A percentile compares a stretch with the other conserved stretches of the same genome.
These are phyloP conservation scores for Raja brachyura DNA, from an alignment of 2,113 vertebrate species.

Conservation along the genomic window DNA sequence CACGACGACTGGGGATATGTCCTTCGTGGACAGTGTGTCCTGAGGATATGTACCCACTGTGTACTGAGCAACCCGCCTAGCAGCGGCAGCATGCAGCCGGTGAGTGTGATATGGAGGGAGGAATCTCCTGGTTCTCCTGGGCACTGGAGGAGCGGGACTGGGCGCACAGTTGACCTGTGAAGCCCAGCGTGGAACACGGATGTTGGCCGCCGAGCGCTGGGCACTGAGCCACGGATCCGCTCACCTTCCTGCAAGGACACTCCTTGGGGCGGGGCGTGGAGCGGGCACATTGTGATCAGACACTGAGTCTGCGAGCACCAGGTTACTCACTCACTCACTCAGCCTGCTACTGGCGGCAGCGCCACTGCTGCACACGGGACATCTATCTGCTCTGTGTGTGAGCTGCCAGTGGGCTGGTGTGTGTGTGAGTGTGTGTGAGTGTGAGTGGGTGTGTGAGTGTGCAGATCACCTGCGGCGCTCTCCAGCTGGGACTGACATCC, in stretches of 20 bases:
- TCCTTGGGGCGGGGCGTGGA: not conserved
- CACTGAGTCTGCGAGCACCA: not conserved
- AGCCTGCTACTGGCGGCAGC: not conserved
- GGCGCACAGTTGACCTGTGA: not conserved
- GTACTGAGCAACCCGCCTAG: not conserved
- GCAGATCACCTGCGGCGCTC: not conserved
- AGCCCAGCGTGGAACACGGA: not conserved
- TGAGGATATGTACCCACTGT: too few relatives aligned
- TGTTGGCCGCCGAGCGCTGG: not conserved
- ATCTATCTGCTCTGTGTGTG: not conserved
- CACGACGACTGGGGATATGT: too few relatives aligned
- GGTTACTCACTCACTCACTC: conserved; percentile 1
- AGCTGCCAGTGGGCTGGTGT: too few relatives aligned
- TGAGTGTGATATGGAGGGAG: not conserved
- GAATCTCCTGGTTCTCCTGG: too few relatives aligned
- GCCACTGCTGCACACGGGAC: not conserved
- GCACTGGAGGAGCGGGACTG: not conserved
- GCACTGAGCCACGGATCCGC: not conserved
- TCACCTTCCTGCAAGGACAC: not conserved
- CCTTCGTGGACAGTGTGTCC: not conserved
- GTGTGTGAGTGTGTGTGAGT: too few relatives aligned
- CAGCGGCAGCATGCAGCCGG: not conserved
- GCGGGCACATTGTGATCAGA: not conserved
- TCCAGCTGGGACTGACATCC: too few relatives aligned
- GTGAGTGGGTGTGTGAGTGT: too few relatives aligned